Evolutionary conservation across 2,888 invertebrate genomes (phyloP), one percentile per base, ranked within the genome.

Genomic region (Galeopsomyia nigrocyanea): DNA sequence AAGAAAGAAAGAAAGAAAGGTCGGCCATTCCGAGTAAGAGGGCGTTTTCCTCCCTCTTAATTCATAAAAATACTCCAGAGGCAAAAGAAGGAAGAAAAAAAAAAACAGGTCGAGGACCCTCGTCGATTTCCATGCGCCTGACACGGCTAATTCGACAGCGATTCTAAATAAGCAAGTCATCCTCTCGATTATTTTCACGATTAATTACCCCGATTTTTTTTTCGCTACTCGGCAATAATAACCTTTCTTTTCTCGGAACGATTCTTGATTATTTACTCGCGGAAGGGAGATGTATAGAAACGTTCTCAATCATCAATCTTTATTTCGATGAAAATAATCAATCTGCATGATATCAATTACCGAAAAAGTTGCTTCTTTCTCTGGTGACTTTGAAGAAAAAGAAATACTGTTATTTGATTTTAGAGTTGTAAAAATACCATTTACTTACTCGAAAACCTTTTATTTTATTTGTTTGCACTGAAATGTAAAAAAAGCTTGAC

Each of bases 41-140:
- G 77, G 78, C 76, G 76, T 75, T 78, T 78, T 77, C 76, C 77
- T 76, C 78, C 75, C 78, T 78, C 78, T 80, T 79, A 79, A 80
- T 80, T 80, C 79, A 79, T 79, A 81, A 80, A 79, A 81, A 81
- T 78, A 80, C 79, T 78, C 67, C 68, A 68, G 72, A 3, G 62
- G 64, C 16, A 75, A 69, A 68, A 72, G 68, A 66, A 74, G 73
- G 68, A 68, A 72, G 2, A 62, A 58, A 10, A 72, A 69, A 69
- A 72, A 72, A 66, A 75, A 72, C 75, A 65, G 68, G 16, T 53
- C 68, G 26, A 26, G 61, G 61, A 72, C 75, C 74, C 75, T 77
- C 75, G 63, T 73, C 72, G 71, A 76, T 73, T 72, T 75, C 71
- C 74, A 71, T 75, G 60, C 57, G 39, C 46, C 60, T 51, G 68